Percentiles rank a stretch among this genome's conserved stretches.
These are phyloP conservation scores for Chelonoidis abingdonii DNA, from an alignment of 2,113 vertebrate genomes.

Conservation along the genomic window DNA sequence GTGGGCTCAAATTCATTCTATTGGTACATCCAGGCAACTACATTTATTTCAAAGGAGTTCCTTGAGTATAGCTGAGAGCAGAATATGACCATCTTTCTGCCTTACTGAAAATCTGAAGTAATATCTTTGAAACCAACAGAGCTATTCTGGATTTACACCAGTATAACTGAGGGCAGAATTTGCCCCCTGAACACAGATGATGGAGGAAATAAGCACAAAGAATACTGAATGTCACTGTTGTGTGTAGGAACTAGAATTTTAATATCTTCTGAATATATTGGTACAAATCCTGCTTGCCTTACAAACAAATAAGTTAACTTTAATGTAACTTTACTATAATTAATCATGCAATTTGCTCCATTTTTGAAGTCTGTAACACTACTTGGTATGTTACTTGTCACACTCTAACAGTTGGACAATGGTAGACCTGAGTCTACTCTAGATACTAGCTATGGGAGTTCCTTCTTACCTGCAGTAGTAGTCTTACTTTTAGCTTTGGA, in stretches of 20 bases:
- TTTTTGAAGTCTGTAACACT: background rate
- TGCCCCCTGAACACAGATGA: background rate
- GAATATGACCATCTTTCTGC: background rate
- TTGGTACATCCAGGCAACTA: background rate
- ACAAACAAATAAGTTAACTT: conserved; percentile 38
- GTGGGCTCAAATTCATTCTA: background rate
- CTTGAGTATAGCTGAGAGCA: background rate
- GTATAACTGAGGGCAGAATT: background rate
- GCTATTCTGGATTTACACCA: background rate
- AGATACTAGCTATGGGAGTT: background rate
- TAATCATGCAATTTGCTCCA: conserved; percentile 33
- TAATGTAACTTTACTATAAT: conserved; percentile 14
- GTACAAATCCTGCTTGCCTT: conserved; percentile 39
- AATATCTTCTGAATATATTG: background rate
- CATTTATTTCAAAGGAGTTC: background rate
- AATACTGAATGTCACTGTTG: background rate
- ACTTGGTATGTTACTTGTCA: background rate
- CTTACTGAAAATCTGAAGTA: background rate
- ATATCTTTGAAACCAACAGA: background rate
- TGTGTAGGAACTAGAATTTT: background rate
- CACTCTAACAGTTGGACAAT: background rate
- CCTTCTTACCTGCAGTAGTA: background rate
- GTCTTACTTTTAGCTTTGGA: conserved; percentile 9
- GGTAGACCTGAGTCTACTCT: background rate
- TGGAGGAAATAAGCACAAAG: background rate